Conservation (phyloP, 2,797 vertebrate species). For the Lepilemur septentrionalis region DNA sequence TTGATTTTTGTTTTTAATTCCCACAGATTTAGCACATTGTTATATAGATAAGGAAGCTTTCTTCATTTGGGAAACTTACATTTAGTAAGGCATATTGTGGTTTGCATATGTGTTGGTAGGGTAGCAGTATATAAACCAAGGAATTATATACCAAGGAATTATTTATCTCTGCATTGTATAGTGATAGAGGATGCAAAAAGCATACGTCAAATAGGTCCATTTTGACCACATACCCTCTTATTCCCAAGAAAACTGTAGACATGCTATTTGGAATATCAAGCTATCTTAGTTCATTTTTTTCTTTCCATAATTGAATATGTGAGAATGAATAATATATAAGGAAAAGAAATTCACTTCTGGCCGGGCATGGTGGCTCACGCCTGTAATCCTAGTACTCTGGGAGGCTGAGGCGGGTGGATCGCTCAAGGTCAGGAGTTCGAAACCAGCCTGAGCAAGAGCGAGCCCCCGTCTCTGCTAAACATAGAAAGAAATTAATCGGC, state of each 20-base stretch:
- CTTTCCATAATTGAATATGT: not conserved
- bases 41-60: not conserved
- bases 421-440: too few species aligned
- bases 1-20: slow-evolving; percentile 36
- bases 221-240: not conserved
- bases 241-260: not conserved
- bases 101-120: not conserved
- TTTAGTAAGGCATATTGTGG: not conserved
- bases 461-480: too few species aligned
- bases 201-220: not conserved
- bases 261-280: not conserved
- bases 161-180: not conserved
- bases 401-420: too few species aligned
- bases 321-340: not conserved
- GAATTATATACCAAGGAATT: slow-evolving; percentile 44
- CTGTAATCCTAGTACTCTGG: too few species aligned
- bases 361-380: too few species aligned
- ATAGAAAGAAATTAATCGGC: too few species aligned
- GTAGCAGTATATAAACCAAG: slow-evolving; percentile 13
- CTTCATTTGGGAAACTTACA: not conserved
- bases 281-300: not conserved
- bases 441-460: too few species aligned
- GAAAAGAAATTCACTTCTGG: too few species aligned
- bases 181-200: not conserved
- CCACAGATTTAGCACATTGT: not conserved